Conservation (phyloP, 2,797 vertebrate species). For the Phrynocephalus forsythii region DNA sequence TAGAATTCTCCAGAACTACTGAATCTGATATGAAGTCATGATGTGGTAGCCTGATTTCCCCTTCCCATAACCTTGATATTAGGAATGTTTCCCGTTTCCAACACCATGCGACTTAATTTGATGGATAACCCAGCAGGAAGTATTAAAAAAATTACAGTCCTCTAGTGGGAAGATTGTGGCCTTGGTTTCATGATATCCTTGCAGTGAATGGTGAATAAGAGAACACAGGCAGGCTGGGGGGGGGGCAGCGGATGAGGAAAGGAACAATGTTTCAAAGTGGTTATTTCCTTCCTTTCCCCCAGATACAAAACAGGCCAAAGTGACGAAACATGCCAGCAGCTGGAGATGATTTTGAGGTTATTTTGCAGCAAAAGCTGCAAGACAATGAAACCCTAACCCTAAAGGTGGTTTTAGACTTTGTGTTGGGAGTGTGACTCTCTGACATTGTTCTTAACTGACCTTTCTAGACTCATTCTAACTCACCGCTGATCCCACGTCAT, state of each 20-base stretch:
- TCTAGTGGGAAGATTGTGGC: slow-evolving; percentile 3
- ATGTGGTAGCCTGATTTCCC: slow-evolving; percentile 6
- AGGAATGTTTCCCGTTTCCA: slow-evolving; percentile 4
- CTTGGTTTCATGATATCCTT: slow-evolving; percentile 5
- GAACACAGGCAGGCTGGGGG: neutral
- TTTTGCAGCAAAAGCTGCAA: slow-evolving; percentile 65
- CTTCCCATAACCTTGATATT: slow-evolving; percentile 25
- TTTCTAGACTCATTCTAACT: slow-evolving; percentile 28
- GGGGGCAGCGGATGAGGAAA: neutral
- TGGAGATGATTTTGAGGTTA: slow-evolving; percentile 71
- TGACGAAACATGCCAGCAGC: slow-evolving; percentile 70
- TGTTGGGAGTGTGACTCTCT: slow-evolving; percentile 43
- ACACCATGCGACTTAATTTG: neutral
- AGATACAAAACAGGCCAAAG: slow-evolving; percentile 63
- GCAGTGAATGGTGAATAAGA: slow-evolving; percentile 16
- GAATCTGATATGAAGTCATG: neutral
- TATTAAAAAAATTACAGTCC: slow-evolving; percentile 7
- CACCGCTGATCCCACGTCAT: slow-evolving; percentile 41
- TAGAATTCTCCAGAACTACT: neutral
- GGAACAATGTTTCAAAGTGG: slow-evolving; percentile 47
- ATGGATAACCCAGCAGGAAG: neutral
- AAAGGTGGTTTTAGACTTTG: slow-evolving; percentile 44
- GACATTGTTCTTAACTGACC: slow-evolving; percentile 19
- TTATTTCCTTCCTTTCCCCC: slow-evolving; percentile 63
- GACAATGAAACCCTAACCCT: slow-evolving; percentile 66